Base-by-base conservation (phyloP, 2,113 vertebrate genomes). In the Antechinus stuartii region DNA sequence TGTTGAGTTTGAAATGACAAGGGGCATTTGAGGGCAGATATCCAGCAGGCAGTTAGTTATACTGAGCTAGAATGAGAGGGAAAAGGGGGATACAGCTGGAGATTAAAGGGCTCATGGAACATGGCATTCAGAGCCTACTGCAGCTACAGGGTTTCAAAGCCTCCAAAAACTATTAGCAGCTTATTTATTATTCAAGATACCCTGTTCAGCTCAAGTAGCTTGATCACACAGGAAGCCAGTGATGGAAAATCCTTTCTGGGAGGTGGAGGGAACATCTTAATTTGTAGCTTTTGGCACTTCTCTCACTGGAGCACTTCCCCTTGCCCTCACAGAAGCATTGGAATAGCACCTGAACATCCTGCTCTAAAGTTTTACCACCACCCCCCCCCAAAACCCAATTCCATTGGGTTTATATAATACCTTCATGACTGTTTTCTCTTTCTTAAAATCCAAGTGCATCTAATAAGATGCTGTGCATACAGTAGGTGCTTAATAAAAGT, bases 131-230 rank as follows among this genome's bases (percentile, higher is more conserved):
- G 12, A 30, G 89, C 30, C 89, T 30, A 22, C 56, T 50, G 47
- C 27, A 2, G 56, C 27, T 92, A 46, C 46, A 92, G 49, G 49
- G 23, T 30, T 76, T 84, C 61, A 53, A 92, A 61, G 92, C 92
- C 49, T 54, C 61, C 30, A 84, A 93, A 68, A 93, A 35, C 50
- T 35, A 54, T 89, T 54, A 89, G 92, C 0, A 25, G 50, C 54
- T 93, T 54, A 89, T 93, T 93, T 93, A 93, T 89, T n/a, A 54
- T 84, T 92, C 61, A 89, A 84, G 53, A 54, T 24, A 47, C 92
- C 92, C n/a, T 54, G 30, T 84, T 54, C 61, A 54, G 50, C 50
- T 24, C 12, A 7, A 19, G 35, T 35, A 12, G 57, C 27, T 57
- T 49, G 91, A 2, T 55, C 35, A 27, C 57, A 61, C 57, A 61